These are phyloP conservation scores for Liopterus haemorrhoidalis DNA, from an alignment of 2,888 invertebrate species.

Conservation along the genomic window DNA sequence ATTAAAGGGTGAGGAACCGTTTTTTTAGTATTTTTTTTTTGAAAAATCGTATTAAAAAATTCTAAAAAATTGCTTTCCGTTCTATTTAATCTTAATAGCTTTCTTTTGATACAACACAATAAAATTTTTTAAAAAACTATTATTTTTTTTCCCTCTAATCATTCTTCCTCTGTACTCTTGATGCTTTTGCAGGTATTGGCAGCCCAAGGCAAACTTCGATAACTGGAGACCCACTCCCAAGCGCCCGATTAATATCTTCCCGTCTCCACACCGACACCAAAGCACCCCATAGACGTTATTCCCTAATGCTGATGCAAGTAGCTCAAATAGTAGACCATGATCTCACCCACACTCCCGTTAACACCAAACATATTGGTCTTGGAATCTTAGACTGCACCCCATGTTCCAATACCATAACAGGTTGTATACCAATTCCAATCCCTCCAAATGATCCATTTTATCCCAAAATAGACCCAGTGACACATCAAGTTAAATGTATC, in stretches of 20 bases:
- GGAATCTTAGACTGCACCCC: conserved; percentile 46
- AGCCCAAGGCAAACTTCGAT: conserved; percentile 41
- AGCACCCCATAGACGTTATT: conserved; percentile 54
- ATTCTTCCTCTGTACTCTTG: too few relatives aligned
- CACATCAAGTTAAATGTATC: conserved; percentile 47
- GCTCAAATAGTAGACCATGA: conserved; percentile 68
- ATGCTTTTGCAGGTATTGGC: conserved; percentile 41
- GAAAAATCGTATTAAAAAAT: too few relatives aligned
- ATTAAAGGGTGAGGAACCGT: too few relatives aligned
- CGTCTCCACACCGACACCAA: conserved; percentile 52
- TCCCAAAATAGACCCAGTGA: conserved; percentile 35
- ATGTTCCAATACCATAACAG: conserved; percentile 47
- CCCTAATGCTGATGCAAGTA: conserved; percentile 64
- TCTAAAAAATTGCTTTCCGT: too few relatives aligned
- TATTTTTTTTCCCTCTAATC: too few relatives aligned
- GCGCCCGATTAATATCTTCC: conserved; percentile 58
- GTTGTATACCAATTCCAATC: conserved; percentile 51
- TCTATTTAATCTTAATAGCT: too few relatives aligned
- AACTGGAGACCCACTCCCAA: conserved; percentile 50
- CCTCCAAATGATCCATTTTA: conserved; percentile 50
- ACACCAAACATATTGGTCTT: conserved; percentile 44
- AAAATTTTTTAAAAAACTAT: too few relatives aligned
- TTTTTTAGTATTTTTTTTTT: too few relatives aligned
- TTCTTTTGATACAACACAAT: too few relatives aligned
- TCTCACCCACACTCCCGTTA: conserved; percentile 56